Percentiles rank a stretch among this genome's conserved stretches.
Evolutionary conservation across 2,113 vertebrate species (phyloP).

Genomic region (Spheniscus mendiculus): DNA sequence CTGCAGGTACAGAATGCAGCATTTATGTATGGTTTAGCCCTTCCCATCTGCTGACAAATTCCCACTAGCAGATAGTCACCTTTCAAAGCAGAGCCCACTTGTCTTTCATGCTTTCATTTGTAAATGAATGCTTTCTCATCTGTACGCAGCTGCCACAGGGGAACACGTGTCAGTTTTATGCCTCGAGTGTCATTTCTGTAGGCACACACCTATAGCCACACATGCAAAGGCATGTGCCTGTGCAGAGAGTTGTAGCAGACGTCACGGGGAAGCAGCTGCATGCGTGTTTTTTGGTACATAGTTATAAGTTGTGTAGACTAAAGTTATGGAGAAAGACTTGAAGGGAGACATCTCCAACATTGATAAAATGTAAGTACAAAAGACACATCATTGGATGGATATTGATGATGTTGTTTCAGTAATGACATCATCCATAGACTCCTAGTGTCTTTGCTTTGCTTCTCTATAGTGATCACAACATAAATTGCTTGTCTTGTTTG

Average conservation of each 20-base stretch:
- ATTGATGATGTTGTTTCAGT: conserved; percentile 80
- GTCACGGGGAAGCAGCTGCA: not conserved
- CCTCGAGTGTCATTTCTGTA: not conserved
- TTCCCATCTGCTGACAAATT: not conserved
- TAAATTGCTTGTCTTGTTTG: conserved; percentile 99
- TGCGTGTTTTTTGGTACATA: not conserved
- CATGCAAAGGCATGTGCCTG: not conserved
- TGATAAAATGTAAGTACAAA: conserved; percentile 84
- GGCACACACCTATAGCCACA: not conserved
- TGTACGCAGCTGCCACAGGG: fast-evolving
- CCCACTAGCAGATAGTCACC: not conserved
- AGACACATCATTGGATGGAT: conserved; percentile 79
- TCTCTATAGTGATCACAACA: conserved; percentile 88
- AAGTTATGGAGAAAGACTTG: conserved; percentile 81
- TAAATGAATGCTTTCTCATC: not conserved
- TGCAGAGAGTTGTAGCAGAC: not conserved
- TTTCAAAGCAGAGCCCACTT: not conserved
- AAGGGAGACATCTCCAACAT: conserved; percentile 78
- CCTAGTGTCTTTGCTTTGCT: conserved; percentile 88
- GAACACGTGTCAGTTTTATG: not conserved
- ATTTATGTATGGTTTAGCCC: not conserved
- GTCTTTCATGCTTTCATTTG: not conserved
- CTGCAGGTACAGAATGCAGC: not conserved
- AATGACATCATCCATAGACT: conserved; percentile 82
- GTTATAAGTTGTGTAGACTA: conserved; percentile 61